Evolutionary conservation across 2,888 invertebrate species (phyloP).

Genomic region (Agrypnus murinus): DNA sequence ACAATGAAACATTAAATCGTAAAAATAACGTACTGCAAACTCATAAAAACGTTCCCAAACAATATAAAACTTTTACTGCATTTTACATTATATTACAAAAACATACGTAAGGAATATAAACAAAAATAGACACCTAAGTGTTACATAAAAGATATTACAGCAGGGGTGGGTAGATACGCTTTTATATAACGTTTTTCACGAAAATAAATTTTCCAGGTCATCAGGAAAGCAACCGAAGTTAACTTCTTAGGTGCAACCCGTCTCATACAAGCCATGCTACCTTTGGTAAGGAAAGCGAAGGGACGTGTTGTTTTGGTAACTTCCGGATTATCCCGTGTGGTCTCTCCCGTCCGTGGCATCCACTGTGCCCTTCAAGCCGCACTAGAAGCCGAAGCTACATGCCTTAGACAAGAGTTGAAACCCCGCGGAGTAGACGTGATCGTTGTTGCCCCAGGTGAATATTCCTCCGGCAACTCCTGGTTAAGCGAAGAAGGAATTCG

Average conservation of each 20-base stretch:
- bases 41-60: slow-evolving; percentile 29
- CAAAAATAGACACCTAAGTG: background rate
- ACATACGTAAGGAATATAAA: background rate
- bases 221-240: slow-evolving; percentile 79
- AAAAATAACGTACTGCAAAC: slow-evolving; percentile 28
- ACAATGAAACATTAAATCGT: slow-evolving; percentile 19
- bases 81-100: slow-evolving; percentile 6
- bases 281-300: slow-evolving; percentile 83
- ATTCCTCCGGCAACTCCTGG: slow-evolving; percentile 87
- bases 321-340: slow-evolving; percentile 86
- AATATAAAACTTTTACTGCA: slow-evolving; percentile 21
- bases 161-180: no score
- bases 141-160: no score
- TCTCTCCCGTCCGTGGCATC: slow-evolving; percentile 86
- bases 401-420: slow-evolving; percentile 86
- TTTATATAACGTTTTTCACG: background rate
- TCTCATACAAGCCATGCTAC: slow-evolving; percentile 82
- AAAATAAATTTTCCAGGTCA: slow-evolving; percentile 61
- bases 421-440: slow-evolving; percentile 88
- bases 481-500: slow-evolving; percentile 75
- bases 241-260: slow-evolving; percentile 83
- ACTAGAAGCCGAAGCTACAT: slow-evolving; percentile 86
- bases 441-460: slow-evolving; percentile 89
- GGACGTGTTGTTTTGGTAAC: slow-evolving; percentile 88
- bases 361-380: slow-evolving; percentile 87